Conservation (phyloP, 2,113 vertebrate species). For the Apeltes quadracus region DNA sequence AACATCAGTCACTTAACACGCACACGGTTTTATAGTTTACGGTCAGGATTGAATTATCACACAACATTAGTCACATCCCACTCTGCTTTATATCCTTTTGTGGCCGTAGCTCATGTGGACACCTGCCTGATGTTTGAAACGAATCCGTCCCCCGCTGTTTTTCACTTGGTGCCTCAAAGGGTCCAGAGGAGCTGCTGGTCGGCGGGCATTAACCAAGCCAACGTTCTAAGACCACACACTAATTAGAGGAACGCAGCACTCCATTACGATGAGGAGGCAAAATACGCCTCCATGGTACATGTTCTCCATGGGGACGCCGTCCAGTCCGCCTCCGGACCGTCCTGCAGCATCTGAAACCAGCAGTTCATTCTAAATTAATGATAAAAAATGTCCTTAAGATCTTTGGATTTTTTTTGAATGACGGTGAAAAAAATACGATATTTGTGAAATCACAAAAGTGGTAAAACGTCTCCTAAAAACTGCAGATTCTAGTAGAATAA, state of each 20-base stretch:
- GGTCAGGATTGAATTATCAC: background rate
- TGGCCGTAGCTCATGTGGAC: background rate
- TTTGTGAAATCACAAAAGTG: background rate
- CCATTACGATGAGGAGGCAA: constrained; percentile 93
- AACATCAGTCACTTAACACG: background rate
- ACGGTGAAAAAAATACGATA: background rate
- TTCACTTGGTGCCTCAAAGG: constrained; percentile 4
- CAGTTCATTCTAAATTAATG: background rate
- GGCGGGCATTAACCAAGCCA: constrained; percentile 7
- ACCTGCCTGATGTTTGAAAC: constrained; percentile 4
- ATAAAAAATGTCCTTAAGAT: no score
- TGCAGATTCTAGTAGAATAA: no score
- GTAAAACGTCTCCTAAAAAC: no score
- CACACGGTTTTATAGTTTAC: background rate
- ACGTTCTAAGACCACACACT: constrained; percentile 16
- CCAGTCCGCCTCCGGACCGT: constrained; percentile 91
- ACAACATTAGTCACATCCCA: background rate
- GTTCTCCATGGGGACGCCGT: constrained; percentile 91
- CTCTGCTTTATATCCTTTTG: background rate
- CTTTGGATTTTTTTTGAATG: background rate
- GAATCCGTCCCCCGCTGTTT: constrained; percentile 12
- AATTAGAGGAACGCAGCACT: constrained; percentile 80
- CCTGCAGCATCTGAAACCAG: constrained; percentile 86
- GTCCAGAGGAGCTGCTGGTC: constrained; percentile 11
- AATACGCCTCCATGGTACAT: constrained; percentile 89